Evolutionary conservation across 2,797 vertebrate species (phyloP).

Genomic region (Spondyliosoma cantharus): DNA sequence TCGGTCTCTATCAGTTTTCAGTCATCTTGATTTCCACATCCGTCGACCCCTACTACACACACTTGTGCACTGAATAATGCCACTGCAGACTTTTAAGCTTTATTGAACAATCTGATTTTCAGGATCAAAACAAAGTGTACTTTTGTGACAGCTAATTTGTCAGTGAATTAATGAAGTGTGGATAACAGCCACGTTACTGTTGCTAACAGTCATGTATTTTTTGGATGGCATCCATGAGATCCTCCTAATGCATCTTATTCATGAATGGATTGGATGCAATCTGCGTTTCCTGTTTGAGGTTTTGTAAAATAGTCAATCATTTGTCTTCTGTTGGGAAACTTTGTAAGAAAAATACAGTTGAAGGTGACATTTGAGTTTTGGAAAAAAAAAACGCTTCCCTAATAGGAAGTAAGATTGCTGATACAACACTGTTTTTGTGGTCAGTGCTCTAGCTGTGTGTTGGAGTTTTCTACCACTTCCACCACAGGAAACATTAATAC

Average conservation of each 20-base stretch:
- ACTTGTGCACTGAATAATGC: constrained; percentile 1
- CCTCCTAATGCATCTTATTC: background rate
- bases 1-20: too few species aligned
- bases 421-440: constrained; percentile 8
- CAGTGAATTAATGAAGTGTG: background rate
- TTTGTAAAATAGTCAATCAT: background rate
- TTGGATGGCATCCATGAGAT: constrained; percentile 6
- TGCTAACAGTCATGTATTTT: background rate
- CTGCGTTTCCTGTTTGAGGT: background rate
- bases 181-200: constrained; percentile 9
- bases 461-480: constrained; percentile 2
- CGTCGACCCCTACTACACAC: background rate
- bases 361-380: background rate
- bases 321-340: background rate
- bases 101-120: background rate
- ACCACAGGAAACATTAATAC: constrained; percentile 7
- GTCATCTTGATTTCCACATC: too few species aligned
- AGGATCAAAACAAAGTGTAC: constrained; percentile 8
- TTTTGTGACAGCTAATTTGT: constrained; percentile 13
- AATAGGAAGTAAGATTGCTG: constrained; percentile 5
- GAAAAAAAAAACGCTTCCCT: background rate
- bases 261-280: background rate
- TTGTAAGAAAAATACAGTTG: background rate
- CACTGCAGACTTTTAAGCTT: background rate
- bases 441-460: background rate